Evolutionary conservation across 2,797 vertebrate genomes (phyloP), one percentile per base, ranked within the genome.

Genomic region (Notamacropus eugenii): DNA sequence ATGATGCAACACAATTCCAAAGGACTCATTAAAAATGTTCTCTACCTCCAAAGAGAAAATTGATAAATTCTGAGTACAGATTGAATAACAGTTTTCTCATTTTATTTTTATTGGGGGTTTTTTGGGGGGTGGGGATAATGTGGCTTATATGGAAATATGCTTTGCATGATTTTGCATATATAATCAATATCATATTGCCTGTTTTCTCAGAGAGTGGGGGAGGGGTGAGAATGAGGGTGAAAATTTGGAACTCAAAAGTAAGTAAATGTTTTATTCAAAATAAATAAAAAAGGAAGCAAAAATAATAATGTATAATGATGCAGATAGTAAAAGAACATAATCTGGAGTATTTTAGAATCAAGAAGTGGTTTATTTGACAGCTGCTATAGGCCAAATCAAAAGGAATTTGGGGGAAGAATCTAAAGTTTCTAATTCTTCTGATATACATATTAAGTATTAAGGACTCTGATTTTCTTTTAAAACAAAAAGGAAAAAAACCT

Each of bases 391-490:
- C 4, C 62, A 95, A 96, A 59, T 9, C 67, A 94, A 22, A 95
- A 93, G 46, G 54, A 97, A 74, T 94, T 93, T 82, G 46, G 62
- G 90, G 95, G 91, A 58, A 91, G n/a, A 92, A 67, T n/a, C 13
- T 67, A 67, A n/a, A 67, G 19, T 67, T 67, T 67, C 14, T n/a
- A 62, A 31, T 62, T 67, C 59, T 62, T 67, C n/a, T 67, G 16
- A n/a, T 31, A 67, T 19, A 16, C 0, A 34, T n/a, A 67, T 67
- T 14, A n/a, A n/a, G 14, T 67, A 67, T n/a, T 67, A n/a, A 67
- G 34, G 34, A 67, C 4, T 67, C 52, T 92, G n/a, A 90, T 40
- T 95, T 92, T 92, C 55, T 92, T 96, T 74, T 46, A 93, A 92
- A 93, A 94, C 90, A 95, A 6, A 3, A 62, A 12, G 50, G 93